Percentiles rank a stretch among this genome's conserved stretches.
phyloP scores from a whole-genome alignment of 2,797 vertebrate species.

The Eulemur coronatus region DNA sequence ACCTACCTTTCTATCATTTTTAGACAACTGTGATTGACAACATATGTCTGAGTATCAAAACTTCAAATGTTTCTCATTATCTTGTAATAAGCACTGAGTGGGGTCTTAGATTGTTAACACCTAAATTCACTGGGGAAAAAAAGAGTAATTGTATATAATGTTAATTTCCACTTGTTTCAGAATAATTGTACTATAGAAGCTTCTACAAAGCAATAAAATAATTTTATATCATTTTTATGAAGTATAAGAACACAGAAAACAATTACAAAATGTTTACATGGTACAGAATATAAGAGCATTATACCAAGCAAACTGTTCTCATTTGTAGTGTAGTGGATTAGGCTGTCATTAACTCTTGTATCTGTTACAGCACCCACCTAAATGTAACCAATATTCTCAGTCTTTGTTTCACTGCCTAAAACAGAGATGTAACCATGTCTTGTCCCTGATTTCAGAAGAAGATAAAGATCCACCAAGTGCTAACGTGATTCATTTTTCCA shows the following conservation, averaged over 20 bases:
- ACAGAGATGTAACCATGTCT: not conserved
- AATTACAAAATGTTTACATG: constrained; percentile 22
- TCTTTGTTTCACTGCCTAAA: not conserved
- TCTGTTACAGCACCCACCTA: not conserved
- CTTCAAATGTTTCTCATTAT: constrained; percentile 38
- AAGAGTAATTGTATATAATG: not conserved
- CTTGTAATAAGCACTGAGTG: not conserved
- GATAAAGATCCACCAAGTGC: not conserved
- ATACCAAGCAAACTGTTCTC: not conserved
- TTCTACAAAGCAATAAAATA: not conserved
- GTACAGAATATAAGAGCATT: not conserved
- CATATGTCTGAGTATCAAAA: constrained; percentile 37
- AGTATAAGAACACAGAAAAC: not conserved
- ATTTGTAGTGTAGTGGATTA: not conserved
- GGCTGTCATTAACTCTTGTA: not conserved
- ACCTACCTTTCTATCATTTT: not conserved
- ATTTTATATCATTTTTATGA: not conserved
- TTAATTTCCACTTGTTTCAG: not conserved
- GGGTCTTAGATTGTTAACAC: not conserved
- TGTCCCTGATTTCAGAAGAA: not conserved
- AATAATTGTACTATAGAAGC: not conserved
- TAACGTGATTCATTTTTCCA: not conserved
- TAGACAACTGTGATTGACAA: not conserved
- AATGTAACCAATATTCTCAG: not conserved
- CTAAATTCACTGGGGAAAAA: not conserved